A percentile compares a stretch with the other conserved stretches of the same genome.
Evolutionary conservation across 2,113 vertebrate species (phyloP).

Genomic region (Chaetorhynchus papuensis): DNA sequence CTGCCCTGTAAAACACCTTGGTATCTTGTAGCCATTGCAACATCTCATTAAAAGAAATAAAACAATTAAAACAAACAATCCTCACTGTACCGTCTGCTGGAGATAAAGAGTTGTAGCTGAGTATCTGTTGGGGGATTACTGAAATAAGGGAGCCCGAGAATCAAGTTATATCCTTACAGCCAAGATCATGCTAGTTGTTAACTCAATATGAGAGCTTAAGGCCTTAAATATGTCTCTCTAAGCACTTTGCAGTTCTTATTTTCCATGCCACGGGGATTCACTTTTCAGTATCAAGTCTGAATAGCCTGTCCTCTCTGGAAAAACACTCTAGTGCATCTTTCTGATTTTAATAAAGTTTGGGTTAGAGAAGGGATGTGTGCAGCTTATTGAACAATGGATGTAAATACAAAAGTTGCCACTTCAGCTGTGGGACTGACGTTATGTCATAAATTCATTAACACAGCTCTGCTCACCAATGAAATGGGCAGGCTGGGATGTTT

Average conservation of each 20-base stretch:
- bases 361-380: slow-evolving; percentile 33
- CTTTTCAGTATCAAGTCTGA: slow-evolving; percentile 50
- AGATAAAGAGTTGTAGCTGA: slow-evolving; percentile 9
- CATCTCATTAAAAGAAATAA: background rate
- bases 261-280: slow-evolving; percentile 51
- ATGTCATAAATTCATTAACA: slow-evolving; percentile 53
- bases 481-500: slow-evolving; percentile 8
- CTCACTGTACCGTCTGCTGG: background rate
- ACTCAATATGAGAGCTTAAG: slow-evolving; percentile 58
- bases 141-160: slow-evolving; percentile 60
- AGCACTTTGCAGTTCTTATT: slow-evolving; percentile 57
- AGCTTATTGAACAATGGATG: slow-evolving; percentile 48
- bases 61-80: background rate
- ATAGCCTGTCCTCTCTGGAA: slow-evolving; percentile 53
- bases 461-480: background rate
- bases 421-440: background rate
- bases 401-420: slow-evolving; percentile 49
- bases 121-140: slow-evolving; percentile 24
- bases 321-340: slow-evolving; percentile 47
- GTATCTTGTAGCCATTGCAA: background rate
- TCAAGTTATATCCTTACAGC: slow-evolving; percentile 52
- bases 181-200: slow-evolving; percentile 47
- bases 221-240: slow-evolving; percentile 62
- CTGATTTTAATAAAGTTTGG: slow-evolving; percentile 62
- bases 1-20: background rate